Percentiles rank a stretch among this genome's conserved stretches.
These are phyloP conservation scores for Sylvilagus bachmani DNA, from an alignment of 2,113 vertebrate genomes.

Conservation along the genomic window DNA sequence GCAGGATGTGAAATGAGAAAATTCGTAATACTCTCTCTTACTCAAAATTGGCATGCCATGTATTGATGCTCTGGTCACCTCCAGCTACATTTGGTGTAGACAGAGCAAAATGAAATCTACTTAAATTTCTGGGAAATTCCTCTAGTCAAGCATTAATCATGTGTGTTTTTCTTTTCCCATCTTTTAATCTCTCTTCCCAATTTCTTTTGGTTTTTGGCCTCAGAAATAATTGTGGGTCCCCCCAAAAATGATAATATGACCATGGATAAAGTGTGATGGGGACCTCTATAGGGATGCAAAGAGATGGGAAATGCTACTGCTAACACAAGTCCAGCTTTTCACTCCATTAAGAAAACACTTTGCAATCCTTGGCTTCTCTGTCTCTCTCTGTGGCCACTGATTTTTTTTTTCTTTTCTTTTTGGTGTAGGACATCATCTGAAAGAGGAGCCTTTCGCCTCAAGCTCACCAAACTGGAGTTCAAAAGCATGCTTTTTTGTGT, in stretches of 20 bases:
- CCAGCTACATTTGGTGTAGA: neutral
- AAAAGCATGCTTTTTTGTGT: conserved; percentile 68
- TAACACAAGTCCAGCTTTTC: conserved; percentile 86
- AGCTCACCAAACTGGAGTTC: conserved; percentile 75
- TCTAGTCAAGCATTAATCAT: conserved; percentile 79
- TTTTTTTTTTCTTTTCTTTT: conserved; percentile 70
- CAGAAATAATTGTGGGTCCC: neutral
- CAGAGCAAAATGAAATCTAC: conserved; percentile 68
- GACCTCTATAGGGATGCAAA: neutral
- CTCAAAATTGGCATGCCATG: conserved; percentile 61
- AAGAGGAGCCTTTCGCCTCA: conserved; percentile 88
- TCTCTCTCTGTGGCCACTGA: conserved; percentile 78
- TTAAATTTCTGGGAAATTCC: conserved; percentile 68
- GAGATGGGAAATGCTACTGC: conserved; percentile 54
- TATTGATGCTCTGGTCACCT: conserved; percentile 56
- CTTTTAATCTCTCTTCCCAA: conserved; percentile 43
- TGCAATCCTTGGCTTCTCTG: conserved; percentile 80
- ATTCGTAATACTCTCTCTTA: conserved; percentile 27
- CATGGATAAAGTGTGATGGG: neutral
- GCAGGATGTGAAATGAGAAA: conserved; percentile 68
- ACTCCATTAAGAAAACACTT: conserved; percentile 86
- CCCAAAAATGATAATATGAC: conserved; percentile 33
- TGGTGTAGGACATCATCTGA: conserved; percentile 73
- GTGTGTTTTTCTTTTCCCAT: conserved; percentile 39
- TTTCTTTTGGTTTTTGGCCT: conserved; percentile 37